Percentiles rank a stretch among this genome's conserved stretches.
phyloP scores from a whole-genome alignment of 1,140 invertebrate genomes.

The Calycopis cecrops region DNA sequence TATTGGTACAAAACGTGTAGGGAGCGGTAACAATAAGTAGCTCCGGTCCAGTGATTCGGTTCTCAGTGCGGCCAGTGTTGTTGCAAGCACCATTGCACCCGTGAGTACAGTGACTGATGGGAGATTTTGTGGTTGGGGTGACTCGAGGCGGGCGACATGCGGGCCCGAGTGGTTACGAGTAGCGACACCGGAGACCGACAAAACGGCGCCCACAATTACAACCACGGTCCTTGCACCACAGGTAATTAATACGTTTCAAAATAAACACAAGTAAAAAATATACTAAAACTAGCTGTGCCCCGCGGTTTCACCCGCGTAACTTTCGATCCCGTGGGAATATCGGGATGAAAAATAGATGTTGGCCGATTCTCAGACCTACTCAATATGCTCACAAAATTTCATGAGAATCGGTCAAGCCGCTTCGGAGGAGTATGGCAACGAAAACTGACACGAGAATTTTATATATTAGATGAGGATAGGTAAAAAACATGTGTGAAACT shows the following conservation, averaged over 20 bases:
- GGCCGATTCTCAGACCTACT: too few relatives aligned
- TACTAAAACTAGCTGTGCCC: too few relatives aligned
- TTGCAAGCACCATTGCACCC: slow-evolving; percentile 35
- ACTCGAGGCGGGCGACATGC: slow-evolving; percentile 51
- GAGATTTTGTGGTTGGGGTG: slow-evolving; percentile 43
- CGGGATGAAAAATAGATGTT: too few relatives aligned
- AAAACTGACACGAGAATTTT: too few relatives aligned
- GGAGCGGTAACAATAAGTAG: slow-evolving; percentile 51
- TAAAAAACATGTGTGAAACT: too few relatives aligned
- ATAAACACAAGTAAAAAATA: too few relatives aligned
- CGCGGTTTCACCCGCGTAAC: too few relatives aligned
- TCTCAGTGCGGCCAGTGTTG: slow-evolving; percentile 50
- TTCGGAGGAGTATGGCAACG: too few relatives aligned
- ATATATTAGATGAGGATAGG: too few relatives aligned
- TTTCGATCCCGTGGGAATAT: too few relatives aligned
- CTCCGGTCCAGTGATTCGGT: slow-evolving; percentile 55
- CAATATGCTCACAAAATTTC: too few relatives aligned
- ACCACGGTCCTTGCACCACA: slow-evolving; percentile 53
- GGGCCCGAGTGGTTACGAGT: slow-evolving; percentile 50
- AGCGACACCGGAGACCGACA: slow-evolving; percentile 46
- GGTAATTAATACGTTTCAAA: slow-evolving; percentile 27
- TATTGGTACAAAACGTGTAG: slow-evolving; percentile 25
- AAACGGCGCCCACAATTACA: slow-evolving; percentile 56
- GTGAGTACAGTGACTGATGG: slow-evolving; percentile 57
- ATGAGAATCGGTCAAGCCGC: too few relatives aligned